Base-by-base conservation (phyloP, 2,797 vertebrate genomes). In the Nannoperca obscura region DNA sequence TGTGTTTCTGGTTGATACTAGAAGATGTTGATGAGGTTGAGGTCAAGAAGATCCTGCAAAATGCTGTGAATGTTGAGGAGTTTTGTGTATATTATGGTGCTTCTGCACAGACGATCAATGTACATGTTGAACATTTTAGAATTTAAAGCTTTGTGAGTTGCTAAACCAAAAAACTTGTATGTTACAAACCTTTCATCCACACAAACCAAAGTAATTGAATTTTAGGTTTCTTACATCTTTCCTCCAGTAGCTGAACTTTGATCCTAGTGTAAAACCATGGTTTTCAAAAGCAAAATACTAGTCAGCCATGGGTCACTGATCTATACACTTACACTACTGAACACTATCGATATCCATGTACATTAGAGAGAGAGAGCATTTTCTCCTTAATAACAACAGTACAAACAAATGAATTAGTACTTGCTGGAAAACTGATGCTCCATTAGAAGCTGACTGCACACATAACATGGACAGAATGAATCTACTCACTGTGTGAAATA, bases 141-240 rank as follows among this genome's bases (percentile, higher is more conserved):
- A 19, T 46, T 19, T 46, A 46, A 46, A 46, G 15, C 40, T 2
- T 12, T 40, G 38, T 12, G 11, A 40, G 11, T 2, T 42, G 40
- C 14, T 42, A 13, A 14, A 42, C 40, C 12, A 42, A 42, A 14
- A 42, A 46, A 46, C 44, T 17, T 44, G 42, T 4, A 5, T 42
- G 27, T 52, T 61, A 10, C n/a, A 27, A 7, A 52, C 30, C 14
- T 67, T 67, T 44, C 34, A 50, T 15, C 42, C 22, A 30, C 42
- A 49, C 17, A 49, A 58, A 65, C 22, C 19, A 58, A 30, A 64
- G 60, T 55, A 36, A 64, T 10, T 74, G 0, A 22, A 67, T 53
- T 22, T 8, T 19, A 44, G 19, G 1, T 6, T 54, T 46, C 19
- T 36, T 0, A 15, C 17, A 49, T 38, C 14, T n/a, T 60, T 44